A percentile compares a stretch with the other conserved stretches of the same genome.
phyloP scores from a whole-genome alignment of 2,888 invertebrate species.

The Tineola bisselliella region DNA sequence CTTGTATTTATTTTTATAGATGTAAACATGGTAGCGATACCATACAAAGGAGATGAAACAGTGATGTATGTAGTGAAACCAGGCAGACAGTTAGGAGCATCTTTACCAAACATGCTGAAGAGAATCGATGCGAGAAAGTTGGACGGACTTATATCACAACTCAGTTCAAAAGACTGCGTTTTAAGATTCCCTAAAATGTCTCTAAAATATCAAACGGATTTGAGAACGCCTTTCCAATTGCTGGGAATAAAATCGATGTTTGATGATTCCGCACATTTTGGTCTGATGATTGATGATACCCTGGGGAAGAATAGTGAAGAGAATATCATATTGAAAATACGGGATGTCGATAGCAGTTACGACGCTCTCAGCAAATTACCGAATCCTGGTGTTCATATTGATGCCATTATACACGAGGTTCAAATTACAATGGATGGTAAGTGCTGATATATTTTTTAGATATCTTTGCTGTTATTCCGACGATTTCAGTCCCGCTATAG shows the following conservation, averaged over 20 bases:
- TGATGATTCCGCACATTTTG: slow-evolving; percentile 72
- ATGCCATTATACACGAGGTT: slow-evolving; percentile 73
- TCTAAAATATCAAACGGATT: slow-evolving; percentile 65
- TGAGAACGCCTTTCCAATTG: slow-evolving; percentile 62
- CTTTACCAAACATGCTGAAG: slow-evolving; percentile 54
- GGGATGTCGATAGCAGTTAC: slow-evolving; percentile 20
- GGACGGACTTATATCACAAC: slow-evolving; percentile 53
- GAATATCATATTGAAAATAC: slow-evolving; percentile 26
- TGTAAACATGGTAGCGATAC: slow-evolving; percentile 73
- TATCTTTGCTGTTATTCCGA: too few relatives aligned
- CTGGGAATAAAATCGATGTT: slow-evolving; percentile 75
- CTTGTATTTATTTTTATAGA: slow-evolving; percentile 34
- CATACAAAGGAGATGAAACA: slow-evolving; percentile 74
- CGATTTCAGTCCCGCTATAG: too few relatives aligned
- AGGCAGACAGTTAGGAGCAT: slow-evolving; percentile 40
- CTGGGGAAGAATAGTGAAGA: slow-evolving; percentile 24
- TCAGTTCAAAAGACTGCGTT: slow-evolving; percentile 56
- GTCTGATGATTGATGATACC: slow-evolving; percentile 59
- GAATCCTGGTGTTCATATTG: slow-evolving; percentile 72
- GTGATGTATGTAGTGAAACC: slow-evolving; percentile 76
- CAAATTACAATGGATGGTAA: slow-evolving; percentile 69
- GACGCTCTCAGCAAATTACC: slow-evolving; percentile 33
- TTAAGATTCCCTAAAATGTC: slow-evolving; percentile 78
- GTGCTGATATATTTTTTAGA: too few relatives aligned
- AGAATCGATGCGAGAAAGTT: slow-evolving; percentile 56